Evolutionary conservation across 2,888 invertebrate species (phyloP), one percentile per base, ranked within the genome.

Genomic region (Galerucella nymphaeae): DNA sequence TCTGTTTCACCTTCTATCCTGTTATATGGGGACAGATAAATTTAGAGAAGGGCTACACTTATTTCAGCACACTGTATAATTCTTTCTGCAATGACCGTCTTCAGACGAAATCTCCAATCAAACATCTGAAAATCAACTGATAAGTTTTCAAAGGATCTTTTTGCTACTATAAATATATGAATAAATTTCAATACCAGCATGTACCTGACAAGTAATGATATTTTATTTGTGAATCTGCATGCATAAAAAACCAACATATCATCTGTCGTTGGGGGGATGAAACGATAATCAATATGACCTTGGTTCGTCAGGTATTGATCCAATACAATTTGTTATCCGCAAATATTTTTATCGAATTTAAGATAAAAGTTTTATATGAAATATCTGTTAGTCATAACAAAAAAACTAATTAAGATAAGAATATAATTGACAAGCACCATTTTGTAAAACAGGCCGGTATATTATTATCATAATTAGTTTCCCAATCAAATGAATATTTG

Each of bases 371-470:
- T 45, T 53, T 18, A 53, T 53, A 18, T 53, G 9, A 18, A 53
- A 53, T 53, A 16, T 53, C 53, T 53, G 10, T 18, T 18, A 16
- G 50, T 50, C n/a, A 53, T 18, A 2, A 18, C 10, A 53, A 10
- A 18, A 48, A 53, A 53, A 18, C 53, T 53, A 53, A 53, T 53
- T 50, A 50, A 50, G 50, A 50, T 50, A 50, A 50, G n/a, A 53
- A 18, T 53, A 53, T 53, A 18, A 45, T 53, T 18, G 53, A 53
- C 16, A 53, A 18, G n/a, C 9, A 18, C 18, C 53, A 53, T 18
- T 10, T 18, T 18, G 53, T 18, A 9, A 53, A 18, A 53, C 16
- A 10, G 10, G 8, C 2, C 11, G 16, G 9, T 18, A 10, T 18
- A 53, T 53, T n/a, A 50, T 50, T 45, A 45, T 45, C 13, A 42